These are phyloP conservation scores for Probaryconus sp. DNA, from an alignment of 1,140 invertebrate species.

Conservation along the genomic window DNA sequence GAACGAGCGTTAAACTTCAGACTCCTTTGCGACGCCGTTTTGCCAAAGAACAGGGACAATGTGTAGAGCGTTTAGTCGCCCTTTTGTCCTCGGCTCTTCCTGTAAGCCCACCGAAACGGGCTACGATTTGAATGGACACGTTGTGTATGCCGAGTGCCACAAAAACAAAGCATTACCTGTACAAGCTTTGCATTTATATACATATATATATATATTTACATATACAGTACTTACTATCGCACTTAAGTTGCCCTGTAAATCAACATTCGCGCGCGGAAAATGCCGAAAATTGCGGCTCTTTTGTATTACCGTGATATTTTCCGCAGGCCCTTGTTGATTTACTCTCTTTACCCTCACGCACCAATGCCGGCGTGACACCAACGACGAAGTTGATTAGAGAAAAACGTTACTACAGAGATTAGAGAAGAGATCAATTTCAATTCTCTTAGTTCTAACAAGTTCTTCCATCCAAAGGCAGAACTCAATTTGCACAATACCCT, in stretches of 20 bases:
- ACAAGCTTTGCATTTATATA: conserved; percentile 45
- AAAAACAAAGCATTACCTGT: conserved; percentile 29
- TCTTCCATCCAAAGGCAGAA: too few relatives aligned
- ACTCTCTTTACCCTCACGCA: conserved; percentile 4
- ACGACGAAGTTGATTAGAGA: too few relatives aligned
- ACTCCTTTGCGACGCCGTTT: conserved; percentile 1
- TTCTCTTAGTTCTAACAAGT: too few relatives aligned
- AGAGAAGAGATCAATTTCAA: too few relatives aligned
- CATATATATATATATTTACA: neutral
- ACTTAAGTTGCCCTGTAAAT: conserved; percentile 29
- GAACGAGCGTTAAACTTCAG: neutral
- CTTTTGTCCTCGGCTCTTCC: conserved; percentile 19
- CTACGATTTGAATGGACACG: conserved; percentile 26
- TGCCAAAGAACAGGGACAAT: conserved; percentile 44
- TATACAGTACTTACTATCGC: conserved; percentile 12
- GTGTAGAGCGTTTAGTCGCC: conserved; percentile 37
- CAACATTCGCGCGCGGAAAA: conserved; percentile 2
- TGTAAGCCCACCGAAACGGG: conserved; percentile 7
- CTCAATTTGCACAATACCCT: too few relatives aligned
- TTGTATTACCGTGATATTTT: too few relatives aligned
- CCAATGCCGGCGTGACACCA: neutral
- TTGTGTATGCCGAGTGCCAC: conserved; percentile 48
- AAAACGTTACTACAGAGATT: too few relatives aligned
- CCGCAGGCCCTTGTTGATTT: conserved; percentile 9
- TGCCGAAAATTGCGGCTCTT: too few relatives aligned